A percentile compares a stretch with the other conserved stretches of the same genome.
Conservation (phyloP, 1,140 invertebrate genomes). For the Drosophila mauritiana region DNA sequence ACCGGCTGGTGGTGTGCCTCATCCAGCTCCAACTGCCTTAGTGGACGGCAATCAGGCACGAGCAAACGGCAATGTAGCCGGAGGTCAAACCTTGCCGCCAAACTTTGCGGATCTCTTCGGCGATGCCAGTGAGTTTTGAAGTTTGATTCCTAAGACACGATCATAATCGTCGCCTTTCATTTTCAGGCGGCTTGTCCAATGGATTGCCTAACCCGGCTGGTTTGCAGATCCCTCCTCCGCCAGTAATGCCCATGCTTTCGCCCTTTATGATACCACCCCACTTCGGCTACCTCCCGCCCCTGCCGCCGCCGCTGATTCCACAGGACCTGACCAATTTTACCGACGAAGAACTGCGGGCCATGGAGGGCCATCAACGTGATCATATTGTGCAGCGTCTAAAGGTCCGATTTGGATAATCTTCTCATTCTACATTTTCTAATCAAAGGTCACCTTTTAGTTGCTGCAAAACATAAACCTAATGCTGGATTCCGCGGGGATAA, state of each 20-base stretch:
- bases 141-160: too few relatives aligned
- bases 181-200: conserved; percentile 45
- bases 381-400: conserved; percentile 95
- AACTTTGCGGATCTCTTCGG: conserved; percentile 62
- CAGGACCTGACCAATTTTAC: conserved; percentile 90
- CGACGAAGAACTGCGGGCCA: conserved; percentile 92
- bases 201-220: conserved; percentile 51
- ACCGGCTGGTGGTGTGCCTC: conserved; percentile 22
- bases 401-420: conserved; percentile 60
- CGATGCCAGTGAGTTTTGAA: conserved; percentile 59
- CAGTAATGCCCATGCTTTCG: conserved; percentile 72
- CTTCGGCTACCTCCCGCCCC: conserved; percentile 86
- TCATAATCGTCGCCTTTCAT: not conserved
- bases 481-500: conserved; percentile 93
- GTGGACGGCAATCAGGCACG: conserved; percentile 21
- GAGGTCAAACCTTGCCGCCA: conserved; percentile 23
- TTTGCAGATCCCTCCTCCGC: conserved; percentile 35
- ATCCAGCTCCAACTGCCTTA: not conserved
- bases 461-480: conserved; percentile 94
- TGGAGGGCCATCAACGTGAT: conserved; percentile 95
- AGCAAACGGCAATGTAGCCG: conserved; percentile 21
- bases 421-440: not conserved
- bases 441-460: conserved; percentile 42
- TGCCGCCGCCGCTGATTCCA: conserved; percentile 91
- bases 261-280: conserved; percentile 86